Evolutionary conservation across 2,888 invertebrate species (phyloP).

Genomic region (Nasonia oneida): DNA sequence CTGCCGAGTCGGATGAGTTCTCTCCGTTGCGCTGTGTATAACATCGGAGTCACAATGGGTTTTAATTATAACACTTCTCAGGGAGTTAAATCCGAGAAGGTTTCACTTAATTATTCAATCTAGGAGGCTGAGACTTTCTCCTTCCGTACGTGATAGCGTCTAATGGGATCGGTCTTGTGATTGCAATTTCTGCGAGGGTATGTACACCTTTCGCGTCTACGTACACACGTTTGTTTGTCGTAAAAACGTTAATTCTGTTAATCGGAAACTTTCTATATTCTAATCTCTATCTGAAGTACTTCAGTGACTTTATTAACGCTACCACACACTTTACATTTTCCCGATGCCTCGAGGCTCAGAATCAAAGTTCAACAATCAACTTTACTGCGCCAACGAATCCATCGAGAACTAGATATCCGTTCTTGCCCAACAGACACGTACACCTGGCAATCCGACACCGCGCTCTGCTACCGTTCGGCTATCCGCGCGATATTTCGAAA

Average conservation of each 20-base stretch:
- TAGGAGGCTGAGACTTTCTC: conserved; percentile 42
- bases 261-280: conserved; percentile 44
- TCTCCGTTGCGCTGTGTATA: background rate
- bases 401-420: background rate
- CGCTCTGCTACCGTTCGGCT: background rate
- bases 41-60: background rate
- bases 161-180: conserved; percentile 29
- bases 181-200: conserved; percentile 7
- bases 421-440: background rate
- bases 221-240: background rate
- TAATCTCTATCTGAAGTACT: background rate
- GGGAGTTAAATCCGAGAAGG: conserved; percentile 23
- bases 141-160: conserved; percentile 35
- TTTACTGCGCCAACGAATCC: background rate
- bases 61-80: conserved; percentile 46
- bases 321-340: background rate
- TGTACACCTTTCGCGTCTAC: background rate
- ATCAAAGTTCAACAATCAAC: background rate
- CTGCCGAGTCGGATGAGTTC: background rate
- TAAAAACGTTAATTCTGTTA: conserved; percentile 30
- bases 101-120: conserved; percentile 56
- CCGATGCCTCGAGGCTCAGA: background rate
- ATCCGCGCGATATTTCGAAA: background rate
- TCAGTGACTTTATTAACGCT: background rate
- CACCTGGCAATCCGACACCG: background rate